A percentile compares a stretch with the other conserved stretches of the same genome.
phyloP scores from a whole-genome alignment of 2,113 vertebrate species.

The Dolichotis patagonum region DNA sequence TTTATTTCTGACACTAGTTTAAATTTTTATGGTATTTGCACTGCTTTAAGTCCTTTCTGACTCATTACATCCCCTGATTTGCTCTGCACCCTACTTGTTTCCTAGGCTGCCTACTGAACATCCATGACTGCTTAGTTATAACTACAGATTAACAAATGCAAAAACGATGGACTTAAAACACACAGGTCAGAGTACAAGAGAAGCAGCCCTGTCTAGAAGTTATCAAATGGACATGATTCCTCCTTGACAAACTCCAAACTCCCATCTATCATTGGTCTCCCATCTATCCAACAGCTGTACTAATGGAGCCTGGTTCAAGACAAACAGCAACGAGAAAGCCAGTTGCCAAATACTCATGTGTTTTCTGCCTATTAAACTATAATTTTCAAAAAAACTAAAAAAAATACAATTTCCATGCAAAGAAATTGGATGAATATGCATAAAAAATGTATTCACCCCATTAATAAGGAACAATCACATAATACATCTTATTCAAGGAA shows the following conservation, averaged over 20 bases:
- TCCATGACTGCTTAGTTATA: neutral
- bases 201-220: neutral
- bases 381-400: neutral
- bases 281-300: neutral
- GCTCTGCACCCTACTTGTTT: neutral
- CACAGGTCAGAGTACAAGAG: neutral
- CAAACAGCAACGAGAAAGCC: neutral
- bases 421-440: neutral
- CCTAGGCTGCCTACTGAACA: neutral
- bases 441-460: neutral
- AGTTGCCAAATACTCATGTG: neutral
- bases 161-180: neutral
- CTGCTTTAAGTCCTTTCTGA: neutral
- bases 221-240: neutral
- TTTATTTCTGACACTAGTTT: neutral
- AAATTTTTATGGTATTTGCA: neutral
- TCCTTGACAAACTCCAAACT: neutral
- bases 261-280: neutral
- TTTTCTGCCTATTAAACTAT: neutral
- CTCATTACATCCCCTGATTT: neutral
- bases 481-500: neutral
- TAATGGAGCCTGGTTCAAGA: neutral
- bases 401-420: neutral
- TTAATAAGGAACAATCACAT: neutral
- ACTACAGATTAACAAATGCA: neutral